phyloP scores from a whole-genome alignment of 2,113 vertebrate genomes.

The Pungitius pungitius region DNA sequence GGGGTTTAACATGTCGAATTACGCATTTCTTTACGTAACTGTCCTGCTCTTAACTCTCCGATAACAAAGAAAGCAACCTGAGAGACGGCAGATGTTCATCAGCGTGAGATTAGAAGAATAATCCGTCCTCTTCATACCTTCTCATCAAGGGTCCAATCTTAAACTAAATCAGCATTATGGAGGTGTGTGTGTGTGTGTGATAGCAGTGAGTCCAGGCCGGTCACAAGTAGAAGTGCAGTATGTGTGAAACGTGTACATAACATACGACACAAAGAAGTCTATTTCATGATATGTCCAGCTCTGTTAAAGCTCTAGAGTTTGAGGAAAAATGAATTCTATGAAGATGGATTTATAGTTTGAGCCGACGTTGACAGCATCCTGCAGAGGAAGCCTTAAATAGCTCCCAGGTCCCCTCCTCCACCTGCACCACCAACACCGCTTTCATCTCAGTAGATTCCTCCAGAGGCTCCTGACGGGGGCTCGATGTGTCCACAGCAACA shows the following conservation, averaged over 20 bases:
- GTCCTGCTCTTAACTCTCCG: constrained; percentile 9
- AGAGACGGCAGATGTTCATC: constrained; percentile 27
- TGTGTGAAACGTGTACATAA: constrained; percentile 65
- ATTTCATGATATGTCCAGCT: constrained; percentile 58
- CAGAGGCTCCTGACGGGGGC: constrained; percentile 12
- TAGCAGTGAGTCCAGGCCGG: constrained; percentile 21
- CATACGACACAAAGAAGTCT: constrained; percentile 50
- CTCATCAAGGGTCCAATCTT: constrained; percentile 6
- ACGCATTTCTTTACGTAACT: constrained; percentile 1
- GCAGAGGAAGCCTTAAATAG: constrained; percentile 56
- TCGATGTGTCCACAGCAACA: constrained; percentile 13
- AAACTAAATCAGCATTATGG: constrained; percentile 25
- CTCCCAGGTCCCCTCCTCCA: constrained; percentile 12
- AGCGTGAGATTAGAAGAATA: background rate
- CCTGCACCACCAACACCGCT: constrained; percentile 12
- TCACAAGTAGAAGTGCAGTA: constrained; percentile 44
- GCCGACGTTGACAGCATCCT: constrained; percentile 39
- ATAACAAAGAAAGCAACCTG: constrained; percentile 10
- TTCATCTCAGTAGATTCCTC: constrained; percentile 29
- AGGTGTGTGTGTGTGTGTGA: constrained; percentile 34
- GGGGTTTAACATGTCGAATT: constrained; percentile 24
- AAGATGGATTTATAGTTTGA: constrained; percentile 46
- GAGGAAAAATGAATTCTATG: constrained; percentile 18
- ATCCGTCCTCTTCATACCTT: background rate
- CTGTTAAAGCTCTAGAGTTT: constrained; percentile 49